phyloP scores from a whole-genome alignment of 2,797 vertebrate species.

The Mallotus villosus region DNA sequence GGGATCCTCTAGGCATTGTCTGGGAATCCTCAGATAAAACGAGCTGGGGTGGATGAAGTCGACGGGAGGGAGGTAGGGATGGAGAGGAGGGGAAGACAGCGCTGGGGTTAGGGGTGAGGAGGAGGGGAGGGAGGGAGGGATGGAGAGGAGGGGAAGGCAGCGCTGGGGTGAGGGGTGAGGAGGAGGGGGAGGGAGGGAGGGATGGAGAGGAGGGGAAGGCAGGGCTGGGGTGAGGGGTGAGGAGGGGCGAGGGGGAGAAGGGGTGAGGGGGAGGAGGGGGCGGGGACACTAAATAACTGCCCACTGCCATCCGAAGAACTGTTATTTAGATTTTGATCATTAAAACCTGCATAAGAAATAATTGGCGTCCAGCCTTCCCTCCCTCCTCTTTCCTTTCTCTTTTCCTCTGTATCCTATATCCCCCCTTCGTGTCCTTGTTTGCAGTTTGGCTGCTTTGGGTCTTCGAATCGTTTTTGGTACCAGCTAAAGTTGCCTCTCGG shows the following conservation, averaged over 20 bases:
- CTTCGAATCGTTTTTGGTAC: conserved; percentile 75
- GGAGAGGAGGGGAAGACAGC: conserved; percentile 39
- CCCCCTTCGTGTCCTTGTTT: conserved; percentile 15
- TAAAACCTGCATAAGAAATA: conserved; percentile 5
- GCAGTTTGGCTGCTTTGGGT: conserved; percentile 53
- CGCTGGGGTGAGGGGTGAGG: no score
- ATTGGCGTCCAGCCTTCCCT: background rate
- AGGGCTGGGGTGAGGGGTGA: conserved; percentile 27
- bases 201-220: conserved; percentile 37
- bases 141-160: no score
- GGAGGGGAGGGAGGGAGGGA: no score
- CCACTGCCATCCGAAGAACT: conserved; percentile 31
- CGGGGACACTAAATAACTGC: conserved; percentile 13
- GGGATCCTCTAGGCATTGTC: conserved; percentile 93
- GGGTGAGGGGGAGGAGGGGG: conserved; percentile 41
- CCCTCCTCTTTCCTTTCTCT: conserved; percentile 21
- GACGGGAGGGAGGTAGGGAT: conserved; percentile 37
- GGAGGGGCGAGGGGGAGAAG: conserved; percentile 38
- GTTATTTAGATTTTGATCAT: conserved; percentile 53
- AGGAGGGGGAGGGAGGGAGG: conserved; percentile 17
- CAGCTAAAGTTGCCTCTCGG: conserved; percentile 72
- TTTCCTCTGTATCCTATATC: background rate
- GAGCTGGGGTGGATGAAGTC: conserved; percentile 61
- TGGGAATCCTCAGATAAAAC: conserved; percentile 91
- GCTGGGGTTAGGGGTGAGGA: conserved; percentile 28